These are phyloP conservation scores for Limenitis arthemis DNA, from an alignment of 2,888 invertebrate species.

Conservation along the genomic window DNA sequence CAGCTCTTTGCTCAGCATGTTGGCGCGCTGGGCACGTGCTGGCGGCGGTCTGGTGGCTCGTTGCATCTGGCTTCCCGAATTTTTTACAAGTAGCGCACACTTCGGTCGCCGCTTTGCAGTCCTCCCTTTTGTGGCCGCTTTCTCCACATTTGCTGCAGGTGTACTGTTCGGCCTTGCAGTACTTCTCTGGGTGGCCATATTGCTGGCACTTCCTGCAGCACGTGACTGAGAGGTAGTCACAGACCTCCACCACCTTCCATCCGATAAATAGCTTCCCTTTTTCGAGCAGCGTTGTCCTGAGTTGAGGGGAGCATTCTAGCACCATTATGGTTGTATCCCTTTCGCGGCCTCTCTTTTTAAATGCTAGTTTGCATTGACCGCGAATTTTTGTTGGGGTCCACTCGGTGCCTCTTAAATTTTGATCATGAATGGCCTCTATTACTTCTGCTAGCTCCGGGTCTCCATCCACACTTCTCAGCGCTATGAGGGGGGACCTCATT, in stretches of 20 bases:
- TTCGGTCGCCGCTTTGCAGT: background rate
- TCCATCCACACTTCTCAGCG: background rate
- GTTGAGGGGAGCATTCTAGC: background rate
- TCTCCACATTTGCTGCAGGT: conserved; percentile 5
- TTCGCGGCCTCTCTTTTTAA: background rate
- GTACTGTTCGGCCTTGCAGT: conserved; percentile 19
- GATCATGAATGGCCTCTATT: background rate
- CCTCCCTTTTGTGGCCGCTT: background rate
- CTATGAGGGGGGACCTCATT: background rate
- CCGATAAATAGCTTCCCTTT: background rate
- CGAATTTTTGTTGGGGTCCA: background rate
- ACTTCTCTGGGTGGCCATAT: conserved; percentile 22
- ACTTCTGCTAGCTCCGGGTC: background rate
- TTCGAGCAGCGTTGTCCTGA: background rate
- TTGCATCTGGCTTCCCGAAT: background rate
- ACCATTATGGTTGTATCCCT: background rate
- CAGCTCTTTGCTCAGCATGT: no score
- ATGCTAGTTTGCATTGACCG: background rate
- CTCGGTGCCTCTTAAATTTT: background rate
- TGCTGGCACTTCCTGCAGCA: conserved; percentile 24
- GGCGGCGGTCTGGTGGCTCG: background rate
- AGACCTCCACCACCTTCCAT: no score
- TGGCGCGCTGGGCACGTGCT: no score
- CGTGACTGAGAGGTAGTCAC: conserved; percentile 10
- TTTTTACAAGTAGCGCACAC: conserved; percentile 18